Conservation (phyloP, 2,888 invertebrate genomes). For the Acanthosepion esculentum region DNA sequence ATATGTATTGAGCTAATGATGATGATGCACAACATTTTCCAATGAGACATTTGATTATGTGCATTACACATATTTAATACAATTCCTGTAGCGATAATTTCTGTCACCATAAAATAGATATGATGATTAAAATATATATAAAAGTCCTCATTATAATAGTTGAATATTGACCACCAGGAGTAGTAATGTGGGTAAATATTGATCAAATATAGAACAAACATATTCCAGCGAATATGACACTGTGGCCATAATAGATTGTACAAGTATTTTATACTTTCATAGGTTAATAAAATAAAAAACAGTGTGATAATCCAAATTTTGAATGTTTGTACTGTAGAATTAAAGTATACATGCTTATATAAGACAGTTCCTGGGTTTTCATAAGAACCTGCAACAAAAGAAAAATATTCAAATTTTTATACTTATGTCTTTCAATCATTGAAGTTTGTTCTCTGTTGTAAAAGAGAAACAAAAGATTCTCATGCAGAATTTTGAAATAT, state of each 20-base stretch:
- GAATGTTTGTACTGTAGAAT: conserved; percentile 68
- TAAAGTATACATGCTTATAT: conserved; percentile 74
- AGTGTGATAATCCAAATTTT: conserved; percentile 71
- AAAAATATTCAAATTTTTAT: not conserved
- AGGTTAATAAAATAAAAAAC: conserved; percentile 67
- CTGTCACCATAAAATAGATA: conserved; percentile 72
- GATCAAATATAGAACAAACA: conserved; percentile 68
- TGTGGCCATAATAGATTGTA: conserved; percentile 59
- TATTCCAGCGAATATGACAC: conserved; percentile 59
- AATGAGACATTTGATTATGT: conserved; percentile 64
- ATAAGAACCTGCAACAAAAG: conserved; percentile 65
- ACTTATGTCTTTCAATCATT: not conserved
- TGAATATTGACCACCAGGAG: conserved; percentile 74
- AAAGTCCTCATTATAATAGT: conserved; percentile 73
- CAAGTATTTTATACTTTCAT: conserved; percentile 71
- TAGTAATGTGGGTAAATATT: conserved; percentile 74
- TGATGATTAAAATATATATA: conserved; percentile 71
- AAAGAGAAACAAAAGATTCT: no score
- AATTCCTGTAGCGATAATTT: conserved; percentile 68
- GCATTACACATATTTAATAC: conserved; percentile 69
- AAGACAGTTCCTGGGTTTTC: conserved; percentile 70
- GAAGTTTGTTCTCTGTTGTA: no score
- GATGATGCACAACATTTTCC: conserved; percentile 71
- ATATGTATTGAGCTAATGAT: conserved; percentile 72
- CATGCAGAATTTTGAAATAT: no score